A percentile compares a stretch with the other conserved stretches of the same genome.
These are phyloP conservation scores for Microtus ochrogaster DNA, from an alignment of 2,113 vertebrate genomes.

Conservation along the genomic window DNA sequence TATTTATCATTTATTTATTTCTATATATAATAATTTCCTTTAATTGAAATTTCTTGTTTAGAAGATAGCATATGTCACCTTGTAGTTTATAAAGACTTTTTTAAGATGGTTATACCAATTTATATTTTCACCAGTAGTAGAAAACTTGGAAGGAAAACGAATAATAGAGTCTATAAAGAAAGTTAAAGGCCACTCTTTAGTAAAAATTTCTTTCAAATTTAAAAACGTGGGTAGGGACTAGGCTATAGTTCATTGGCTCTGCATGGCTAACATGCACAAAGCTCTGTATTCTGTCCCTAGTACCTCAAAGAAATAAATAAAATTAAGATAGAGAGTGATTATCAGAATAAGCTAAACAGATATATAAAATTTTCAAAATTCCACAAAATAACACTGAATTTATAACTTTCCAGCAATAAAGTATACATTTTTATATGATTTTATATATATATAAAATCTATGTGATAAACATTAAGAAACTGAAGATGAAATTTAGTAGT, in stretches of 20 bases:
- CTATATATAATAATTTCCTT: background rate
- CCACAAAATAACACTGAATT: background rate
- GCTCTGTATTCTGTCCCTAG: background rate
- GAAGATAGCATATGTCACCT: background rate
- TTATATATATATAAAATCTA: background rate
- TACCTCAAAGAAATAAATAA: background rate
- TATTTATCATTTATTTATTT: background rate
- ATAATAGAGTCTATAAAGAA: background rate
- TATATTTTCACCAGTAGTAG: background rate
- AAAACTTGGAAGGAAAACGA: background rate
- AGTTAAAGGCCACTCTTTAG: background rate
- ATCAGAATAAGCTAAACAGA: background rate
- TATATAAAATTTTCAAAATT: background rate
- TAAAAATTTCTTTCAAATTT: background rate
- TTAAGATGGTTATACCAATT: background rate
- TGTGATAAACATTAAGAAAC: background rate
- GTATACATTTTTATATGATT: background rate
- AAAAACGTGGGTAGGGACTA: background rate
- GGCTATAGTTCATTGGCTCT: background rate
- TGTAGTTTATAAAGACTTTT: background rate
- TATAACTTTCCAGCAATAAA: background rate
- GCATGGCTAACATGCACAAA: background rate
- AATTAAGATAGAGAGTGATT: background rate
- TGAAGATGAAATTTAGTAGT: background rate
- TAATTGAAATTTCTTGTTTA: background rate